Evolutionary conservation across 2,113 vertebrate genomes (phyloP).

Genomic region (Otolemur garnettii): DNA sequence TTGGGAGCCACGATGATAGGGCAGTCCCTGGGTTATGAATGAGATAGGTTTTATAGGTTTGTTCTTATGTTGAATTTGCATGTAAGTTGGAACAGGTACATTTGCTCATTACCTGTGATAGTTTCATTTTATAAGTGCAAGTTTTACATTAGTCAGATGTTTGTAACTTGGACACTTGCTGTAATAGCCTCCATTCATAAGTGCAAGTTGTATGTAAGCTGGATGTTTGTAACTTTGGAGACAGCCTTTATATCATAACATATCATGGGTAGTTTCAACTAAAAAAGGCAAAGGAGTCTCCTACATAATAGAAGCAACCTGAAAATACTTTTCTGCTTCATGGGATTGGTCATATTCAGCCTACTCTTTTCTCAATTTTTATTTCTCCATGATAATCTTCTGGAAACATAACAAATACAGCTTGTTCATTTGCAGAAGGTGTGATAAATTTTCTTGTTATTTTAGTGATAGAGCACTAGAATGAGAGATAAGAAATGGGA

Average conservation of each 20-base stretch:
- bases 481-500: neutral
- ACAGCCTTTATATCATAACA: neutral
- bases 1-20: neutral
- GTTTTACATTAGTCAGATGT: too few species aligned
- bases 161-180: too few species aligned
- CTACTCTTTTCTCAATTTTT: neutral
- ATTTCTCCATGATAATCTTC: neutral
- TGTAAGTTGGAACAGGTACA: too few species aligned
- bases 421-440: neutral
- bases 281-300: neutral
- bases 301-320: neutral
- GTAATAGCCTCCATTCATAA: too few species aligned
- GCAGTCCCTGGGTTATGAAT: too few species aligned
- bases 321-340: neutral
- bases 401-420: neutral
- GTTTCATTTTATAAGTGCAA: too few species aligned
- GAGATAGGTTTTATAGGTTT: too few species aligned
- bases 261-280: neutral
- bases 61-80: too few species aligned
- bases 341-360: neutral
- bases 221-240: too few species aligned
- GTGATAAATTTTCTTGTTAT: neutral
- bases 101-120: too few species aligned
- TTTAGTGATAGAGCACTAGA: neutral
- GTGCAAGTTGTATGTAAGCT: too few species aligned